Base-by-base conservation (phyloP, 2,888 invertebrate genomes). In the Masnerella sp. region DNA sequence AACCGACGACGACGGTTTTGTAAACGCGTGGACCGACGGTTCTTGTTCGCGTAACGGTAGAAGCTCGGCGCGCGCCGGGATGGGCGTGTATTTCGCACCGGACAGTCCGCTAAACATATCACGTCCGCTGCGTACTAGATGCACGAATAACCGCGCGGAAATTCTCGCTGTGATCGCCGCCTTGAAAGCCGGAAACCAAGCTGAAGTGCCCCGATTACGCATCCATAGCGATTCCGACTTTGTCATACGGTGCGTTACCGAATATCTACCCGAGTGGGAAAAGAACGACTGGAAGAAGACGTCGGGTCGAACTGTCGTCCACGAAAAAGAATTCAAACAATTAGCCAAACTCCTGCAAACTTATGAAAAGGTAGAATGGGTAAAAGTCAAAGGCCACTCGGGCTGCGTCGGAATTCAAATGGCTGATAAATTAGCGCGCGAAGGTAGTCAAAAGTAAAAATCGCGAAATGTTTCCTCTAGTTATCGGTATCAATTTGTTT, bases 1-100 rank as follows among this genome's bases (percentile, higher is more conserved):
- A n/a, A 11, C 15, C 18, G 32, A 32, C 12, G 1, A 9, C 2
- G 18, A 49, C 11, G 49, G 49, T 17, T 32, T 32, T 12, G 15
- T 49, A 1, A 49, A 49, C 18, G 49, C 18, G 5, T 49, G 49
- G 49, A 49, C 49, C 5, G 49, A 49, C 11, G 49, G 49, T 0
- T 14, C 49, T 1, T 49, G 49, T 18, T 3, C 11, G n/a, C 14
- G 32, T 25, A 49, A 49, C 11, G 49, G 49, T 7, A 5, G 12
- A 2, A 17, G 18, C n/a, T n/a, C 32, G 17, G 49, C 49, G 4
- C 2, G 11, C 30, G 49, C 49, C n/a, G 51, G 51, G 9, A 51
- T 51, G 1, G 51, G 36, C 8, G 51, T 36, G 1, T 51, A 36
- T 14, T 51, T 51, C 9, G 36, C 22, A 1, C 51, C 51, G 1